Percentiles rank a stretch among this genome's conserved stretches.
Conservation (phyloP, 2,888 invertebrate genomes). For the Phaedon cochleariae region DNA sequence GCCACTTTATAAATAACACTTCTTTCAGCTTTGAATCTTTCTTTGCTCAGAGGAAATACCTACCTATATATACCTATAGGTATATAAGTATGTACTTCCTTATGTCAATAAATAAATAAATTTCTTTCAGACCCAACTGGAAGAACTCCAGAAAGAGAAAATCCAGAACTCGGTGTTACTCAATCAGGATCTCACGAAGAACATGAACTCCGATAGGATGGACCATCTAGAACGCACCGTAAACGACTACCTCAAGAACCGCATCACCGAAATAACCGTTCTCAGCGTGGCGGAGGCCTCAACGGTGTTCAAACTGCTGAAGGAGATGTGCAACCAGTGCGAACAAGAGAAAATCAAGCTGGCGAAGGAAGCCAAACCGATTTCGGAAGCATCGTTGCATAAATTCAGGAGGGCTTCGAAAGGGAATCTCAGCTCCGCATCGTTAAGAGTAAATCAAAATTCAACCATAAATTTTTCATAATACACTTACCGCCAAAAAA, state of each 20-base stretch:
- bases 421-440: neutral
- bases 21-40: no score
- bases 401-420: constrained; percentile 2
- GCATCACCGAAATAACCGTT: constrained; percentile 56
- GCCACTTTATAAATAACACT: no score
- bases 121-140: constrained; percentile 51
- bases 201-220: constrained; percentile 54
- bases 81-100: no score
- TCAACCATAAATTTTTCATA: no score
- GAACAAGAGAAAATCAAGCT: constrained; percentile 45
- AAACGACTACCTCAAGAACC: constrained; percentile 55
- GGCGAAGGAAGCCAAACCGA: constrained; percentile 21
- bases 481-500: no score
- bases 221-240: constrained; percentile 56
- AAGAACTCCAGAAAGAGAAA: constrained; percentile 52
- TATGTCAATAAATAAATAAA: no score
- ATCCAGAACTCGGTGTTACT: constrained; percentile 56
- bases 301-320: constrained; percentile 56
- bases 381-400: neutral
- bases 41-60: no score
- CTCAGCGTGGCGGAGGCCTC: constrained; percentile 57
- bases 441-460: neutral
- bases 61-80: no score
- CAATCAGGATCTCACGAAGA: constrained; percentile 53
- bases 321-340: constrained; percentile 51